Evolutionary conservation across 2,888 invertebrate genomes (phyloP).

Genomic region (Plusia festucae): DNA sequence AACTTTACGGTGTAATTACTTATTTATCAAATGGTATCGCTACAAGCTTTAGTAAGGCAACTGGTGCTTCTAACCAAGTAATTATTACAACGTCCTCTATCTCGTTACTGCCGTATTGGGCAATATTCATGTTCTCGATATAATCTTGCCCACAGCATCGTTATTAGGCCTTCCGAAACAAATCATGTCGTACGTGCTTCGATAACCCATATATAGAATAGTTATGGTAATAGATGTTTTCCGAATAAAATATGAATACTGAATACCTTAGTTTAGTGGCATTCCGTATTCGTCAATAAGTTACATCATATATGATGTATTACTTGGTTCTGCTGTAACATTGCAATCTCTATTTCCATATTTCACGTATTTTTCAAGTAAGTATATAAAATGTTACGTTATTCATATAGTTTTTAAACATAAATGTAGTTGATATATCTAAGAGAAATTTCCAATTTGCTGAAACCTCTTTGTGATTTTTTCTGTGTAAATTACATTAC

Average conservation of each 20-base stretch:
- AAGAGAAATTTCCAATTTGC: constrained; percentile 4
- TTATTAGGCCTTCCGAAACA: constrained; percentile 74
- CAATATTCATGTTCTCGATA: constrained; percentile 76
- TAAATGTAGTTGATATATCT: background rate
- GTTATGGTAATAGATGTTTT: constrained; percentile 63
- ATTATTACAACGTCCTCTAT: constrained; percentile 65
- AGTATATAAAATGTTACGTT: background rate
- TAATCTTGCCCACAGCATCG: constrained; percentile 67
- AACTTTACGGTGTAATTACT: background rate
- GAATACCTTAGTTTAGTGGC: constrained; percentile 41
- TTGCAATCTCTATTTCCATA: background rate
- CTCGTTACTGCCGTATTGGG: constrained; percentile 65
- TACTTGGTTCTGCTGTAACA: background rate
- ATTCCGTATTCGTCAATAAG: constrained; percentile 30
- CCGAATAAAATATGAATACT: constrained; percentile 54
- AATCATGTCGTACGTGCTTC: constrained; percentile 73
- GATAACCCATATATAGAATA: constrained; percentile 65
- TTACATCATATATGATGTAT: constrained; percentile 28
- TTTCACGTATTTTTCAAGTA: background rate
- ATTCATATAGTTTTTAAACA: background rate
- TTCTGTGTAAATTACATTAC: too few relatives aligned
- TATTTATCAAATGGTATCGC: background rate
- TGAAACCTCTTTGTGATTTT: background rate
- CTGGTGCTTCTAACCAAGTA: constrained; percentile 49
- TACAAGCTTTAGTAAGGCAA: constrained; percentile 13